Base-by-base conservation (phyloP, 2,888 invertebrate species). In the Xylota sylvarum region DNA sequence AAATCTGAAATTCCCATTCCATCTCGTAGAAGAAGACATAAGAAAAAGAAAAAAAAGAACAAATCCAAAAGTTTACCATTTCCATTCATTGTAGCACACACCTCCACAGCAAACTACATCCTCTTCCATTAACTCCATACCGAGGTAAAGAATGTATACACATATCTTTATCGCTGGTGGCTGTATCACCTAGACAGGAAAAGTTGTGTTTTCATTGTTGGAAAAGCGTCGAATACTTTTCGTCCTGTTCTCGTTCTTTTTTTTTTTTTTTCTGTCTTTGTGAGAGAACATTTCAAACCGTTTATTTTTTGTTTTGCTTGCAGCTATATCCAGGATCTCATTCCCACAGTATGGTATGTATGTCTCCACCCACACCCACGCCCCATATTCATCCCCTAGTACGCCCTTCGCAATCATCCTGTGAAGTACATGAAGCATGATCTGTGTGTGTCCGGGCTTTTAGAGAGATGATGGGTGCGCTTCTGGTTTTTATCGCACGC, bases 401-500 rank as follows among this genome's bases (percentile, higher is more conserved):
- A 3, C 23, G 14, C n/a, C 14, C 40, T 19, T 12, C 50, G 9
- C 30, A 19, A 37, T 48, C 40, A 56, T 43, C 70, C 52, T 74
- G 30, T 40, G 62, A 40, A 62, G 52, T 80, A 43, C 74, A 76
- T 70, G 74, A 85, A 80, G 69, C 74, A 85, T 80, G 70, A 76
- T 80, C 80, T 85, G 56, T 85, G 69, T 84, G 30, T 74, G 80
- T 76, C 65, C 64, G 74, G 76, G 56, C 84, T 84, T 79, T 79
- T 84, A 84, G 74, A 56, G 69, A 85, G 64, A 80, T 80, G 84
- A 85, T 80, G 84, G 84, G 84, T 84, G 80, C 84, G 84, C 84
- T 85, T 74, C 84, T 85, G 74, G 80, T 80, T 85, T 85, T 85
- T 80, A 85, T 85, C 80, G 74, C 74, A 58, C 30, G 40, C 43